These are phyloP conservation scores for Urocyon cinereoargenteus DNA, from an alignment of 2,797 vertebrate genomes.

Conservation along the genomic window DNA sequence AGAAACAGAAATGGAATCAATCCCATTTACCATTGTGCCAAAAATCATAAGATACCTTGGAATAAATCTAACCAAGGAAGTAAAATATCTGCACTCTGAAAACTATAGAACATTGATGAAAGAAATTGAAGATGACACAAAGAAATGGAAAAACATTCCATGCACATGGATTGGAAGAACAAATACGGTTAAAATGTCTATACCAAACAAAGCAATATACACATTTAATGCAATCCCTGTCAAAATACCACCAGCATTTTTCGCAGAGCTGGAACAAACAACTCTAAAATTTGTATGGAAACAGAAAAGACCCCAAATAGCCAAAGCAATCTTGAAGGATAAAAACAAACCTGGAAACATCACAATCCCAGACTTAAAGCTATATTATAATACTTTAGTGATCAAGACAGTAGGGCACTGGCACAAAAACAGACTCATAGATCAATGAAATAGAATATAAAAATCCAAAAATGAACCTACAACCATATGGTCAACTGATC, in stretches of 20 bases:
- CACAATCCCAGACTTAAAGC: background rate
- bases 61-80: background rate
- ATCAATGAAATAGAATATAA: background rate
- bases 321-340: background rate
- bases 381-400: background rate
- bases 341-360: background rate
- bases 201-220: background rate
- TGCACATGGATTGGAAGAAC: background rate
- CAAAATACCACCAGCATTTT: background rate
- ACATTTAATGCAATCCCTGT: background rate
- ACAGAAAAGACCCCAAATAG: background rate
- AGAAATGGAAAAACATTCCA: background rate
- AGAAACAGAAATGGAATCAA: background rate
- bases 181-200: background rate
- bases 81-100: background rate
- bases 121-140: background rate
- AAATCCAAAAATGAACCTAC: background rate
- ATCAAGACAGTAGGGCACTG: background rate
- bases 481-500: background rate
- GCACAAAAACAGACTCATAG: background rate
- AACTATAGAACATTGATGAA: background rate
- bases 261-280: background rate
- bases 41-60: background rate
- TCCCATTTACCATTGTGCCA: background rate
- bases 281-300: background rate